Conservation (phyloP, 2,797 vertebrate species). For the Characodon lateralis region DNA sequence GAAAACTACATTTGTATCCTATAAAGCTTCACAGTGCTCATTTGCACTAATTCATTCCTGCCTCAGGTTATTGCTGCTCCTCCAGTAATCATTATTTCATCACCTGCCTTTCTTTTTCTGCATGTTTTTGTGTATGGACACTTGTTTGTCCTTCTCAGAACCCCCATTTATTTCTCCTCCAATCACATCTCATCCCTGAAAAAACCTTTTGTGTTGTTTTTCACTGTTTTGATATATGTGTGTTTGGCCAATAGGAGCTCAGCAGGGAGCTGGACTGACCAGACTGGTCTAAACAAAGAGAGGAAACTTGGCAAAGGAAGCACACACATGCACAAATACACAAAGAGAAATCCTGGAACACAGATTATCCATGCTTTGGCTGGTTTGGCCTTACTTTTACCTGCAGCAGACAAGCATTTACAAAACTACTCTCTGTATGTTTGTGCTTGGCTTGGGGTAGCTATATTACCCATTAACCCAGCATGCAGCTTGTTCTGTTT, state of each 20-base stretch:
- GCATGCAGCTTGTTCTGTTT: constrained; percentile 24
- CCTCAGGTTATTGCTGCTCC: not conserved
- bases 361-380: constrained; percentile 28
- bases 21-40: not conserved
- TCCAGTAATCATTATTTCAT: not conserved
- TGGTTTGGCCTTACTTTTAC: constrained; percentile 21
- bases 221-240: constrained; percentile 73
- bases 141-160: constrained; percentile 19
- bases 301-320: constrained; percentile 83
- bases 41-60: not conserved
- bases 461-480: constrained; percentile 31
- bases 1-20: not conserved
- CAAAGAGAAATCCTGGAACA: constrained; percentile 46
- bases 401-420: constrained; percentile 36
- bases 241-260: constrained; percentile 76
- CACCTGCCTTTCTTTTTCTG: constrained; percentile 3
- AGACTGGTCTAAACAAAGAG: constrained; percentile 81
- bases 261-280: constrained; percentile 76
- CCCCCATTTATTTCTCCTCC: constrained; percentile 54
- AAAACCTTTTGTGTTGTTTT: constrained; percentile 63
- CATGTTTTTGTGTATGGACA: constrained; percentile 21
- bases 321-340: constrained; percentile 33
- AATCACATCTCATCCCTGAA: constrained; percentile 56
- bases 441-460: constrained; percentile 45
- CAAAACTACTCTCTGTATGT: constrained; percentile 50